A percentile compares a stretch with the other conserved stretches of the same genome.
phyloP scores from a whole-genome alignment of 2,113 vertebrate species.

The Aleadryas rufinucha region DNA sequence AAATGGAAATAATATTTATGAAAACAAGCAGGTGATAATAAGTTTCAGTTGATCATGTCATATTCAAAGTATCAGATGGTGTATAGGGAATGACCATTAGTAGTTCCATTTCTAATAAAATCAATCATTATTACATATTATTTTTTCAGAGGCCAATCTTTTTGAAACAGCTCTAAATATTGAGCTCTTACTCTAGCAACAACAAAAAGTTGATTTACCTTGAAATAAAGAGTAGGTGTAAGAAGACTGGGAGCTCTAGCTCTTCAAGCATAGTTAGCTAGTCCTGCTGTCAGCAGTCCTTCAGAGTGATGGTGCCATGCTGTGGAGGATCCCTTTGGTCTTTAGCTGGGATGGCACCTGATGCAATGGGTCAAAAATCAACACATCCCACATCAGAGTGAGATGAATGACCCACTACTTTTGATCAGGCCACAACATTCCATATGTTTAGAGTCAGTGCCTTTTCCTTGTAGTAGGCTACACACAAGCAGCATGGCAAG shows the following conservation, averaged over 20 bases:
- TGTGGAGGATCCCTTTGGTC: slow-evolving; percentile 3
- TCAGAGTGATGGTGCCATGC: background rate
- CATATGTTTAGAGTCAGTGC: background rate
- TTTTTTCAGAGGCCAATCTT: background rate
- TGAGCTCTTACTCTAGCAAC: background rate
- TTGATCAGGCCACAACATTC: background rate
- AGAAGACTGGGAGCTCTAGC: slow-evolving; percentile 10
- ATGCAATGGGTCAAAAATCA: background rate
- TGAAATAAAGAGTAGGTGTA: background rate
- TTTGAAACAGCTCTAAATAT: background rate
- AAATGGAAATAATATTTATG: background rate
- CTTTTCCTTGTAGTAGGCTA: background rate
- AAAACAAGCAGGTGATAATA: background rate
- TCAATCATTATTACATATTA: background rate
- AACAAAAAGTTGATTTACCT: slow-evolving; percentile 35
- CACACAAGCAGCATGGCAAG: background rate
- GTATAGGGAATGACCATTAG: background rate
- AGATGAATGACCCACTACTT: background rate
- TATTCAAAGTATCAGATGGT: background rate
- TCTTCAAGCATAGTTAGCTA: slow-evolving; percentile 19
- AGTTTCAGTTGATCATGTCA: background rate
- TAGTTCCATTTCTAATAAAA: background rate
- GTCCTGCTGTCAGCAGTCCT: slow-evolving; percentile 13
- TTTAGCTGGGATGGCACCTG: background rate
- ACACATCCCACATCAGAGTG: background rate